A percentile compares a stretch with the other conserved stretches of the same genome.
These are phyloP conservation scores for Cryptocephalus primarius DNA, from an alignment of 2,888 invertebrate species.

Conservation along the genomic window DNA sequence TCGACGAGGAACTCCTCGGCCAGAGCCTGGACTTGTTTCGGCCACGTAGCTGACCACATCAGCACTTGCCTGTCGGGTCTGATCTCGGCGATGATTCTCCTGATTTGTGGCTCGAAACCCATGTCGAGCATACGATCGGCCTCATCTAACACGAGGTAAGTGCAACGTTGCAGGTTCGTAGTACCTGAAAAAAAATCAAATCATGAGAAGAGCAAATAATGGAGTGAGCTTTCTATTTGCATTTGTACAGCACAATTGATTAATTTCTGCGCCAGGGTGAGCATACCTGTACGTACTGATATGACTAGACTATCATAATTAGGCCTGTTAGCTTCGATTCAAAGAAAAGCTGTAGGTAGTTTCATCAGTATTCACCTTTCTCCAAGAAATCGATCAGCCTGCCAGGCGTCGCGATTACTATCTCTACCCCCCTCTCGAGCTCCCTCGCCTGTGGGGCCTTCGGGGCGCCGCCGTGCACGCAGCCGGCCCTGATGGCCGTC, in stretches of 20 bases:
- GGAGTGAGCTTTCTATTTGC: too few relatives aligned
- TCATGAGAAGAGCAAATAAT: background rate
- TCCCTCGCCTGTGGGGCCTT: conserved; percentile 90
- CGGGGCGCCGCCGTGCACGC: conserved; percentile 96
- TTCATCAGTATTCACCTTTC: too few relatives aligned
- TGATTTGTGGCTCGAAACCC: conserved; percentile 96
- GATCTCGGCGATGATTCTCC: conserved; percentile 90
- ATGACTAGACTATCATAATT: too few relatives aligned
- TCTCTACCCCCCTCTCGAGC: conserved; percentile 82
- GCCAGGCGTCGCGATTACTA: conserved; percentile 92
- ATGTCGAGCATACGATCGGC: conserved; percentile 96
- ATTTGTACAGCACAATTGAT: too few relatives aligned
- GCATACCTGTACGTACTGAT: too few relatives aligned
- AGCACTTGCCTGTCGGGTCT: conserved; percentile 82
- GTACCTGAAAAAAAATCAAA: conserved; percentile 42
- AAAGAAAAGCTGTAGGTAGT: too few relatives aligned
- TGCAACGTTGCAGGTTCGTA: conserved; percentile 74
- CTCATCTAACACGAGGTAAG: conserved; percentile 89
- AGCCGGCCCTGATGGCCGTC: conserved; percentile 83
- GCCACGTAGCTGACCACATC: conserved; percentile 99
- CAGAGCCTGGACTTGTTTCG: conserved; percentile 91
- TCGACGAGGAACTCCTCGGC: conserved; percentile 93
- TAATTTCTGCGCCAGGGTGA: too few relatives aligned
- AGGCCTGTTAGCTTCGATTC: too few relatives aligned
- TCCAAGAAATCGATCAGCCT: conserved; percentile 89